Evolutionary conservation across 2,888 invertebrate genomes (phyloP).

Genomic region (Panzeria rudis): DNA sequence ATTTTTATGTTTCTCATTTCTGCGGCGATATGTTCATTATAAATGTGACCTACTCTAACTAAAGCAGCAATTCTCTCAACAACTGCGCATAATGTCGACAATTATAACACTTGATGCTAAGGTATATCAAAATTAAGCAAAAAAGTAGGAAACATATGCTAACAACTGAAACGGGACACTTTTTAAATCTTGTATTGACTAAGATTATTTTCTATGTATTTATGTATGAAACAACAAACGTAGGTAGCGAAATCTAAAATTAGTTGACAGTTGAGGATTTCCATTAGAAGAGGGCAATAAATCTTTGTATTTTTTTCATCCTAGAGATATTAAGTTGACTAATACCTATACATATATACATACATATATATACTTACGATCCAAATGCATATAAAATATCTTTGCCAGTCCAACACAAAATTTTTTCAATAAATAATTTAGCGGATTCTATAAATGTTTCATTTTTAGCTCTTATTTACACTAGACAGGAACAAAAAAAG

Average conservation of each 20-base stretch:
- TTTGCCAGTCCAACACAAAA: too few species aligned
- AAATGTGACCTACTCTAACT: conserved; percentile 59
- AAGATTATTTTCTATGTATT: conserved; percentile 28
- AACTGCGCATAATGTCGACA: conserved; percentile 49
- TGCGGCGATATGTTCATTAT: conserved; percentile 67
- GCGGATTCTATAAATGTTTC: too few species aligned
- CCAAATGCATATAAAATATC: too few species aligned
- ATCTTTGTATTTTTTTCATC: too few species aligned
- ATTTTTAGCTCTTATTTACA: too few species aligned
- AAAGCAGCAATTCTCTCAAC: conserved; percentile 22
- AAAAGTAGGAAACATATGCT: conserved; percentile 31
- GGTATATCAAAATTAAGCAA: conserved; percentile 17
- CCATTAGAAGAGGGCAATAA: too few species aligned
- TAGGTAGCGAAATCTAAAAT: background rate
- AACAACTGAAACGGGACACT: conserved; percentile 28
- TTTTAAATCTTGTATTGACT: conserved; percentile 35
- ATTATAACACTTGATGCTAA: conserved; percentile 57
- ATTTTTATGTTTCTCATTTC: conserved; percentile 23
- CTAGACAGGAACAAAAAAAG: too few species aligned
- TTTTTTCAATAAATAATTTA: too few species aligned
- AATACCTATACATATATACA: too few species aligned
- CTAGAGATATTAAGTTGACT: too few species aligned
- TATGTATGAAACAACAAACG: background rate
- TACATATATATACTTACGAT: too few species aligned
- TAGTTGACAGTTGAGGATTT: background rate